A percentile compares a stretch with the other conserved stretches of the same genome.
phyloP scores from a whole-genome alignment of 2,797 vertebrate species.

The Dromococcyx pavoninus region DNA sequence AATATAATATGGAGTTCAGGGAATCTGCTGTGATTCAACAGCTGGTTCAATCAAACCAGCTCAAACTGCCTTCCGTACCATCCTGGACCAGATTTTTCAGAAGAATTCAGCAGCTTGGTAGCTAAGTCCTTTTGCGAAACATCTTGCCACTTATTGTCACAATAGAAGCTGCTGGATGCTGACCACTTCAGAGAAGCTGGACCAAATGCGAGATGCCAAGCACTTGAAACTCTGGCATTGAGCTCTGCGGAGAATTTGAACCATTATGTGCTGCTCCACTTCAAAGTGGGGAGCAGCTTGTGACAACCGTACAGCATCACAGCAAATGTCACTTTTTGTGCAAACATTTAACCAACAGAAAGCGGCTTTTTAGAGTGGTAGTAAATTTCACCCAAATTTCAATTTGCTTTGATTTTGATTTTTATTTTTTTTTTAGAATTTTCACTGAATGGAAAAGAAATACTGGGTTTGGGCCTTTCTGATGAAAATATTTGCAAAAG shows the following conservation, averaged over 20 bases:
- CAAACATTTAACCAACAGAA: constrained; percentile 67
- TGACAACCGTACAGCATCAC: constrained; percentile 59
- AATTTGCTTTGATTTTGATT: constrained; percentile 44
- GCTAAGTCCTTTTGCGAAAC: constrained; percentile 66
- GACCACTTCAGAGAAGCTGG: constrained; percentile 70
- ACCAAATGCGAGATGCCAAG: constrained; percentile 57
- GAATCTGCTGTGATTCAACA: constrained; percentile 35
- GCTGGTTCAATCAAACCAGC: constrained; percentile 56
- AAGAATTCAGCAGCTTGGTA: constrained; percentile 63
- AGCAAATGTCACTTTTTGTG: constrained; percentile 70
- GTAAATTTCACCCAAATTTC: constrained; percentile 54
- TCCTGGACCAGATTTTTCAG: constrained; percentile 68
- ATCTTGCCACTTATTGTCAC: constrained; percentile 67
- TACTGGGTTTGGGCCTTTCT: not conserved
- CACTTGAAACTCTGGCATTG: constrained; percentile 63
- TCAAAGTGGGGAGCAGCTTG: constrained; percentile 60
- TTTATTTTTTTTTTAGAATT: not conserved
- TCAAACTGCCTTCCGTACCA: constrained; percentile 64
- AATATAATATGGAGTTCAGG: constrained; percentile 9
- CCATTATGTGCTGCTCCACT: constrained; percentile 64
- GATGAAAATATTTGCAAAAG: constrained; percentile 23
- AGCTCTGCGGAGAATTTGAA: constrained; percentile 52
- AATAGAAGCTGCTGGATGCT: constrained; percentile 69
- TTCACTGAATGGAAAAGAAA: constrained; percentile 51
- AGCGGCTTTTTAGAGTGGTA: constrained; percentile 23